Evolutionary conservation across 2,113 vertebrate genomes (phyloP), one percentile per base, ranked within the genome.

Genomic region (Mobula birostris): DNA sequence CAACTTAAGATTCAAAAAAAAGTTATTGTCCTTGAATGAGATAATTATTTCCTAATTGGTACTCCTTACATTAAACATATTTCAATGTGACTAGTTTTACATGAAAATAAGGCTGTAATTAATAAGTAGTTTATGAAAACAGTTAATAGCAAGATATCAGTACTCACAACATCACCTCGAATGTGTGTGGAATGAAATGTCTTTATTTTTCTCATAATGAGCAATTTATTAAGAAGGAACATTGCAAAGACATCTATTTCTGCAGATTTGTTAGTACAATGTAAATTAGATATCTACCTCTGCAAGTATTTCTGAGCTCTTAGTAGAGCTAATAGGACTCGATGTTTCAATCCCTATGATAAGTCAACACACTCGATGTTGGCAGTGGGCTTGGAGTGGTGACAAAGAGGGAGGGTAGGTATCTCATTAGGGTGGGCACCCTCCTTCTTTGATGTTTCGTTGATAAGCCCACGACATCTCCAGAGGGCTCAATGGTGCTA

Each of bases 1-100:
- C 14, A 93, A 74, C 14, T 7, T 19, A 66, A 93, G 72, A 40
- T 93, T 93, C 3, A 48, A 40, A 61, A 36, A 27, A 48, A 48
- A 32, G 58, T 66, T 8, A 90, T n/a, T 12, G 85, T 61, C 7
- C 58, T 66, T 48, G 91, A 93, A 19, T 76, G 70, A 48, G 63
- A 93, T 74, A 40, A 93, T 72, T 27, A 21, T 93, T 74, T 93
- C 36, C 70, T 93, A 93, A 74, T 93, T 48, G 27, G 68, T 27
- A 29, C 24, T 74, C 91, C 91, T 40, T 27, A 7, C 68, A 93
- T 93, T 74, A 93, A 76, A 48, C 74, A 12, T 70, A 72, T 72
- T 93, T 93, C 32, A 92, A 72, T 72, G 15, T 72, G 58, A 21
- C 32, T 48, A 74, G 6, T 27, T 36, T 74, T 27, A 72, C 17